These are phyloP conservation scores for Rhipidura dahli DNA, from an alignment of 2,113 vertebrate species.

Conservation along the genomic window DNA sequence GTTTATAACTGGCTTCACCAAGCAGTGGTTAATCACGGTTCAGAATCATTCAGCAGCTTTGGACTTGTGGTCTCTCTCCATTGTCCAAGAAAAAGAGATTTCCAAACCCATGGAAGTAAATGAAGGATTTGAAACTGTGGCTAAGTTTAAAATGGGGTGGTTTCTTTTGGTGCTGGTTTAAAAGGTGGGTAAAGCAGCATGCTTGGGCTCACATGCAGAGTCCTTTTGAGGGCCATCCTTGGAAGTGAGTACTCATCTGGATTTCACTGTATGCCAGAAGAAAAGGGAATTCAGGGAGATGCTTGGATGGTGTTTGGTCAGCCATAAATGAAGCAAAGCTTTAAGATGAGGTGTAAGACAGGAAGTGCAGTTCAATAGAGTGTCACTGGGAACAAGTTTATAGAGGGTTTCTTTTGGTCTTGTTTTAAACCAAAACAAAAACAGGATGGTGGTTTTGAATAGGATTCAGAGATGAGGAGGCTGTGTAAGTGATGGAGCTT, in stretches of 20 bases:
- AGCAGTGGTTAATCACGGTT: background rate
- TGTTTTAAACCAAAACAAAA: constrained; percentile 29
- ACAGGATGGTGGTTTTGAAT: constrained; percentile 4
- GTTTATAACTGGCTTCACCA: background rate
- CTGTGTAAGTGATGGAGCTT: background rate
- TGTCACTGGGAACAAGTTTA: constrained; percentile 24
- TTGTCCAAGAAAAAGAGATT: background rate
- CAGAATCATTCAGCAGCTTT: background rate
- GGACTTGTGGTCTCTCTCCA: background rate
- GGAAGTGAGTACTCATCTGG: background rate
- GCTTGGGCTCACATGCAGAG: background rate
- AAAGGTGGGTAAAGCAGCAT: background rate
- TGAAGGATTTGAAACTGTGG: background rate
- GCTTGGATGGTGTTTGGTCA: background rate
- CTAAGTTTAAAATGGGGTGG: background rate
- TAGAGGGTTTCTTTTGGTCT: constrained; percentile 23
- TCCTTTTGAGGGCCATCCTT: background rate
- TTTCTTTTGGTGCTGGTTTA: background rate
- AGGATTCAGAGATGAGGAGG: background rate
- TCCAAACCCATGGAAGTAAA: background rate
- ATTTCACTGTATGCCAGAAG: background rate
- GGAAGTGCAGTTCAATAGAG: constrained; percentile 9
- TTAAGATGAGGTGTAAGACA: constrained; percentile 20
- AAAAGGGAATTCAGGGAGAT: background rate
- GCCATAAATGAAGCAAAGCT: background rate